Evolutionary conservation across 2,113 vertebrate species (phyloP).

Genomic region (Dissostichus mawsoni): DNA sequence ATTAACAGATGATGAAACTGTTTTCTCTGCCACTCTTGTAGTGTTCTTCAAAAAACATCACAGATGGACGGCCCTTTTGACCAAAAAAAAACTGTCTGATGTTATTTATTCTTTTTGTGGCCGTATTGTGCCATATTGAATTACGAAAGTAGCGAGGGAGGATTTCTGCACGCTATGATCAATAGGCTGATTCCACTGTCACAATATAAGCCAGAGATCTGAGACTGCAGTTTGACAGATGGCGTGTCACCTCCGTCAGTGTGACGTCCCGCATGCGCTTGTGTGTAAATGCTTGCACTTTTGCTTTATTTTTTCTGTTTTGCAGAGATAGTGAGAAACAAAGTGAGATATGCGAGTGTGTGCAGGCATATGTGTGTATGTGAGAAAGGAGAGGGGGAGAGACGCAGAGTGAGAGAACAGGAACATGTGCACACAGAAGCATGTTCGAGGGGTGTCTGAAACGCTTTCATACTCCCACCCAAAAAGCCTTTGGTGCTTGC

Average conservation of each 20-base stretch:
- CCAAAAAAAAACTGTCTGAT: conserved; percentile 36
- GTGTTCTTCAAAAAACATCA: conserved; percentile 55
- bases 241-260: conserved; percentile 73
- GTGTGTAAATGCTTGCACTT: conserved; percentile 26
- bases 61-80: conserved; percentile 63
- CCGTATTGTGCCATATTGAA: conserved; percentile 66
- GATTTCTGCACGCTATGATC: conserved; percentile 68
- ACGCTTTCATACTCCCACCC: conserved; percentile 72
- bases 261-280: conserved; percentile 47
- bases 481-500: conserved; percentile 68
- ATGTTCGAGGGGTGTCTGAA: conserved; percentile 63
- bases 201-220: conserved; percentile 61
- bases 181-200: conserved; percentile 74
- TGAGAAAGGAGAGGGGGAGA: conserved; percentile 7
- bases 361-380: neutral
- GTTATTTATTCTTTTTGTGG: conserved; percentile 74
- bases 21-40: conserved; percentile 47
- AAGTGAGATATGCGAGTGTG: conserved; percentile 33
- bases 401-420: conserved; percentile 50
- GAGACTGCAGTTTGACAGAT: conserved; percentile 76
- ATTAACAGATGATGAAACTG: conserved; percentile 61
- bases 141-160: conserved; percentile 68
- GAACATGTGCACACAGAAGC: conserved; percentile 42
- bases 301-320: conserved; percentile 53
- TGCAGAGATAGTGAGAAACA: conserved; percentile 61